Conservation (phyloP, 2,888 invertebrate genomes). For the Drosophila algonquin region DNA sequence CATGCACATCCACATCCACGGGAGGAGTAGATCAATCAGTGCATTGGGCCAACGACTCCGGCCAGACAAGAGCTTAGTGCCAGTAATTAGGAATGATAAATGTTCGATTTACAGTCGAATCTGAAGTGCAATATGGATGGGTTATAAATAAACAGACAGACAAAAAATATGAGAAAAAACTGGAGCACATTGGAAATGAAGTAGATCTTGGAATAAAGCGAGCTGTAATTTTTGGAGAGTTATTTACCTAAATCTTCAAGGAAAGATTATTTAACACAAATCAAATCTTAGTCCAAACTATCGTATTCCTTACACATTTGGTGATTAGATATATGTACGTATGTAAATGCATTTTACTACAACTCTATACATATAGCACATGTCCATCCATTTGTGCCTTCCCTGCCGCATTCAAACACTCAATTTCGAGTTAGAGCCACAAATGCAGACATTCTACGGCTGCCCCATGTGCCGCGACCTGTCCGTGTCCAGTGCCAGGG, state of each 20-base stretch:
- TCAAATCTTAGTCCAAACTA: too few species aligned
- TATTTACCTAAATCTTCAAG: background rate
- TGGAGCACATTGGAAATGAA: conserved; percentile 10
- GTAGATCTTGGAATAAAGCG: conserved; percentile 49
- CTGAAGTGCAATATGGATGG: conserved; percentile 51
- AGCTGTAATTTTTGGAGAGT: background rate
- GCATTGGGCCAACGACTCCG: conserved; percentile 35
- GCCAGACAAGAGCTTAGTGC: conserved; percentile 68
- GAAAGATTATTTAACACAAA: too few species aligned
- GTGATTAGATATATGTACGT: too few species aligned
- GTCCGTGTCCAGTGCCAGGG: background rate
- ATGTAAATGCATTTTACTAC: too few species aligned
- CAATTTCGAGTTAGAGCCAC: conserved; percentile 16
- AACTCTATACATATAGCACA: too few species aligned
- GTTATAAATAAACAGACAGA: conserved; percentile 61
- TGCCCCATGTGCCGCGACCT: background rate
- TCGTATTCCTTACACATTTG: too few species aligned
- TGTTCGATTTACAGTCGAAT: conserved; percentile 49
- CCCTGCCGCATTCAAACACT: conserved; percentile 31
- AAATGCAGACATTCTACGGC: conserved; percentile 40
- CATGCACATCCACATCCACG: conserved; percentile 19
- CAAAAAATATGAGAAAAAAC: conserved; percentile 1
- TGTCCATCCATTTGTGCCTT: too few species aligned
- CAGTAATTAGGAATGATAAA: conserved; percentile 77
- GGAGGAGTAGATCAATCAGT: conserved; percentile 49